Conservation (phyloP, 2,113 vertebrate genomes). For the Heliornis fulica region DNA sequence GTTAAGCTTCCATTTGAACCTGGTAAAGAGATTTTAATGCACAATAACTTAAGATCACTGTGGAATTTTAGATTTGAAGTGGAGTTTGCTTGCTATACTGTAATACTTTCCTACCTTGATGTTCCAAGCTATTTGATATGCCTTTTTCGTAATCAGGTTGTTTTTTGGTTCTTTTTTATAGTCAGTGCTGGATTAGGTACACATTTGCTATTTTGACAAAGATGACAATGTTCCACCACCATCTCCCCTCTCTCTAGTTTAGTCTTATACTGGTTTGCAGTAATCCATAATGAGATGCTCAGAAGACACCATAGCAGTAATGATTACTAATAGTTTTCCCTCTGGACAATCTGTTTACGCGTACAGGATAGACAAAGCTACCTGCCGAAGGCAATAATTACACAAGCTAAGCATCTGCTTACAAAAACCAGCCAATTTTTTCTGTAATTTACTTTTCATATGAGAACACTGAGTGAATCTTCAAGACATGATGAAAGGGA, state of each 20-base stretch:
- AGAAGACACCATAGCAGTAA: background rate
- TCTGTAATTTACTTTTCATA: background rate
- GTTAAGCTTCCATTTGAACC: background rate
- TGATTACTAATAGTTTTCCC: background rate
- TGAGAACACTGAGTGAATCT: background rate
- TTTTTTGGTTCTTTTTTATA: background rate
- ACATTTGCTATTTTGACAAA: background rate
- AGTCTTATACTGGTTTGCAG: background rate
- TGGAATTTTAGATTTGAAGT: background rate
- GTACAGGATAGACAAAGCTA: background rate
- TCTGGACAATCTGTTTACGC: background rate
- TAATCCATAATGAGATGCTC: background rate
- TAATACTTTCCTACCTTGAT: background rate
- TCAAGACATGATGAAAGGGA: background rate
- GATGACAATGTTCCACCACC: background rate
- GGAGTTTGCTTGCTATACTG: background rate
- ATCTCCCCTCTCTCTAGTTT: background rate
- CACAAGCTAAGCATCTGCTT: background rate
- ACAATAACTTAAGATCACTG: background rate
- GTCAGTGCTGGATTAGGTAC: background rate
- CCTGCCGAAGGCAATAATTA: background rate
- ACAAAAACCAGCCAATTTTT: background rate
- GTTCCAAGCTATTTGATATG: background rate
- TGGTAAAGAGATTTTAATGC: background rate
- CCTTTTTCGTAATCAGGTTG: background rate